Conservation (phyloP, 2,113 vertebrate species). For the Tragelaphus imberbis region DNA sequence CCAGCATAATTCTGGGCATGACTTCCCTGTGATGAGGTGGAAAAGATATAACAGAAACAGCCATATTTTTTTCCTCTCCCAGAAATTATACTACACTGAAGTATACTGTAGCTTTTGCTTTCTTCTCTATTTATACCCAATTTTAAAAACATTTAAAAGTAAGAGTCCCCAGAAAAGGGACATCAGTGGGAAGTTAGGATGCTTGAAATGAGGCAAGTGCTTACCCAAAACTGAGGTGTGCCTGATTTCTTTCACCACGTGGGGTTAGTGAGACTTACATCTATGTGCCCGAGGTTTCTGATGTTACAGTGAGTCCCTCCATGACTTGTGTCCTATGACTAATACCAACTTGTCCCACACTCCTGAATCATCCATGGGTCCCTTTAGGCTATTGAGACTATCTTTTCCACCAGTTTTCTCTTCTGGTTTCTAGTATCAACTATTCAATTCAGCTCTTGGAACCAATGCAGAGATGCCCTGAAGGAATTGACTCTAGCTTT, state of each 20-base stretch:
- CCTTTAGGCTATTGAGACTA: background rate
- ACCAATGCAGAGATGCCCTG: background rate
- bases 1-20: background rate
- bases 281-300: background rate
- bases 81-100: background rate
- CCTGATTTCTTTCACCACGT: background rate
- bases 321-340: background rate
- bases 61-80: background rate
- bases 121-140: background rate
- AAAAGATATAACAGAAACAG: conserved; percentile 42
- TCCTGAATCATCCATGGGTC: background rate
- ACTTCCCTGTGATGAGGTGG: background rate
- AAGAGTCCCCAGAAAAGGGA: background rate
- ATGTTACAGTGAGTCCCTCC: background rate
- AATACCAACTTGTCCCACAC: background rate
- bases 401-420: background rate
- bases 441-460: background rate
- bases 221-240: background rate
- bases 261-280: background rate
- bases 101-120: background rate
- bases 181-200: background rate
- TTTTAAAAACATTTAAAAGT: conserved; percentile 20
- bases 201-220: background rate
- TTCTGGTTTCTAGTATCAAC: background rate
- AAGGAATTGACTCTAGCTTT: background rate